Base-by-base conservation (phyloP, 2,888 invertebrate species). In the Ischnus inquisitorius region DNA sequence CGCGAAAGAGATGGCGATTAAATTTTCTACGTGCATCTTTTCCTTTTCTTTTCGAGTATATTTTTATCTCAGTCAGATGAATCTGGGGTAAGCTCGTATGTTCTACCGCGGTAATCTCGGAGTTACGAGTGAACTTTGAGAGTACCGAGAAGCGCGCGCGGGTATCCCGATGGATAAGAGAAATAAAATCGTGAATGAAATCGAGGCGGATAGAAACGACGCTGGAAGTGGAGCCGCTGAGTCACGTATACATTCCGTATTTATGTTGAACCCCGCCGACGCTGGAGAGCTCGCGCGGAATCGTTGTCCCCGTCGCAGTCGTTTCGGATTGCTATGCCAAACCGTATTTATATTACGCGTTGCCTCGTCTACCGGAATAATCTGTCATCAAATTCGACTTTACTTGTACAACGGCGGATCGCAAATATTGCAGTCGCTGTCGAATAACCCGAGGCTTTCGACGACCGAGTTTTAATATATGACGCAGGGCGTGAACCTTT, bases 111-210 rank as follows among this genome's bases (percentile, higher is more conserved):
- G 28, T 60, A 60, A 60, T 28, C 51, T 65, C 62, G 51, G 62
- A 67, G 41, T 65, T 65, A 64, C 41, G 28, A 39, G 64, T 71
- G 43, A 48, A 28, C 54, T 19, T 22, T 5, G 69, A 51, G 12
- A 8, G 34, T 34, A 4, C 34, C 34, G 34, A 1, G n/a, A n/a
- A n/a, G 34, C 34, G 34, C 34, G 34, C 34, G n/a, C 1, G 5
- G 34, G 34, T 34, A 19, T 65, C 41, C 4, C 2, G 19, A 22
- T 19, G 64, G 14, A 14, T 28, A 19, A 46, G 12, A 22, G 62
- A 19, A 69, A 68, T 62, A 68, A 48, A 77, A 60, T 78, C 48
- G 60, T 62, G 43, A 78, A 48, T 39, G 34, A 69, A 69, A 78
- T 62, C 19, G 60, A 46, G 46, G 6, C 57, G 16, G 51, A 39